Base-by-base conservation (phyloP, 2,888 invertebrate species). In the Caenorhabditis sp. region DNA sequence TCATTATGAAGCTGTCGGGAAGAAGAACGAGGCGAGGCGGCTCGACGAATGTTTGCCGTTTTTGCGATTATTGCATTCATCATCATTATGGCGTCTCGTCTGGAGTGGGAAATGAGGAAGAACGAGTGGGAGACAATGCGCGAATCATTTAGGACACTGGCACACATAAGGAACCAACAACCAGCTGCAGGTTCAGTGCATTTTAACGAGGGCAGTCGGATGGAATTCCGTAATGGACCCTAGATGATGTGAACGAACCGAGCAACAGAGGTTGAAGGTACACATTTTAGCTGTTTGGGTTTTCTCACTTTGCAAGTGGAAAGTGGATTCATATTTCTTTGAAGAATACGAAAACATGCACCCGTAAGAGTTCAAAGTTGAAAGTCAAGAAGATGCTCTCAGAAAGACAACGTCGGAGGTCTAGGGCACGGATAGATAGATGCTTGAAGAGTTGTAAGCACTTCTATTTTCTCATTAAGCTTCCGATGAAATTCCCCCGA, bases 101-200 rank as follows among this genome's bases (percentile, higher is more conserved):
- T 6, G 40, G 20, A 24, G 5, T 9, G 26, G 9, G 44, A 44
- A 47, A 61, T 8, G 62, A 18, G 20, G 24, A 40, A 20, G 18
- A 58, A 2, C 13, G 5, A 5, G 22, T 3, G 24, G 37, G 22
- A 15, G 6, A 35, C 22, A 37, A 24, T 1, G 40, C 2, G 13
- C 40, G 40, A 13, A 47, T 47, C 18, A 20, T 47, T 47, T 47
- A n/a, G 47, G 58, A 4, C 18, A 35, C 35, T n/a, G 58, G 56
- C 26, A 35, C 28, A 32, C 24, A 68, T 69, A 69, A 69, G 69
- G 69, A 69, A 69, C 69, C 69, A 60, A 69, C 40, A 35, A 69
- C 32, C 69, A 69, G 15, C n/a, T n/a, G n/a, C 26, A 24, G 35
- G 15, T 53, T 53, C 13, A 22, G 22, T 18, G 32, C 11, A 50